Percentiles rank a stretch among this genome's conserved stretches.
phyloP scores from a whole-genome alignment of 2,113 vertebrate genomes.

The Pagrus major region DNA sequence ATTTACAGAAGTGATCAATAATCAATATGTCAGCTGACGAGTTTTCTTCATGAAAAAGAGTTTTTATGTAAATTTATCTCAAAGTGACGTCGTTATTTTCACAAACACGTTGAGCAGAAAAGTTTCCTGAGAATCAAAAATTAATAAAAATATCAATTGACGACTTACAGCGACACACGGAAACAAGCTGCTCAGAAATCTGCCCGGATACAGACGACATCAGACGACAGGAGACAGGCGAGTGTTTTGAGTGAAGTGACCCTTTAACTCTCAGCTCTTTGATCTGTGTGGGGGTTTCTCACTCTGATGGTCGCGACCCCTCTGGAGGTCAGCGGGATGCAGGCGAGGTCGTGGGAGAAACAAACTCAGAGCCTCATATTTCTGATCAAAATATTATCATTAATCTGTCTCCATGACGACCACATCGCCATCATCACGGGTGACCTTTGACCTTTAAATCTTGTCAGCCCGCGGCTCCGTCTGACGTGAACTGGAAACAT shows the following conservation, averaged over 20 bases:
- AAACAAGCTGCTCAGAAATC: not conserved
- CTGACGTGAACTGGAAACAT: no score
- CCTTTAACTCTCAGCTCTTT: conserved; percentile 37
- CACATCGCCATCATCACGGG: not conserved
- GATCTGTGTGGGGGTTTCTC: conserved; percentile 23
- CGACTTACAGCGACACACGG: not conserved
- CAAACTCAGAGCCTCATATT: conserved; percentile 2
- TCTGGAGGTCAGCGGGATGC: conserved; percentile 33
- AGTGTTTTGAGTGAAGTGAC: conserved; percentile 11
- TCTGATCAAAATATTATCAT: conserved; percentile 10
- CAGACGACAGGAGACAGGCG: no score
- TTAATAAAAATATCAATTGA: not conserved
- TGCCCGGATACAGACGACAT: not conserved
- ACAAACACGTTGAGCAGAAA: not conserved
- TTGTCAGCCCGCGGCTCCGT: no score
- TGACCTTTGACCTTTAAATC: conserved; percentile 23
- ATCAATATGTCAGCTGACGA: no score
- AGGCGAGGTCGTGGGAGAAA: conserved; percentile 65
- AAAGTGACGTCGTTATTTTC: not conserved
- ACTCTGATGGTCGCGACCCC: conserved; percentile 27
- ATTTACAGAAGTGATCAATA: no score
- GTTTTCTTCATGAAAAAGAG: no score
- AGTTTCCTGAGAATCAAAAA: conserved; percentile 6
- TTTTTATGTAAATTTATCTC: no score
- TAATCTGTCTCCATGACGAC: not conserved